These are phyloP conservation scores for Dysmachus trigonus DNA, from an alignment of 2,888 invertebrate species.

Conservation along the genomic window DNA sequence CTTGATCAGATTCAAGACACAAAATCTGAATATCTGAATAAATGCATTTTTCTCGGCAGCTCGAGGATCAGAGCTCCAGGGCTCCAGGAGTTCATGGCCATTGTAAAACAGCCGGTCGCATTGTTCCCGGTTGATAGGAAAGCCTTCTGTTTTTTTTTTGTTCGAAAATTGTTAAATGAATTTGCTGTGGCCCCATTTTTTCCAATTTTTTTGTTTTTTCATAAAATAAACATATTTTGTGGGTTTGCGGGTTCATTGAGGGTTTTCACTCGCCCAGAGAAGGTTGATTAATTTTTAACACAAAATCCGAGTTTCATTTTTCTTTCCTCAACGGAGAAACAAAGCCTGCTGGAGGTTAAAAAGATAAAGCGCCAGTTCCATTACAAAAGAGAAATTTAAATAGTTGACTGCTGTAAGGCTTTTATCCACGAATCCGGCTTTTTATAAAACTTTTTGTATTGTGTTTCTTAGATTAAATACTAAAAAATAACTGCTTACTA, in stretches of 20 bases:
- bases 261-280: neutral
- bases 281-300: neutral
- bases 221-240: neutral
- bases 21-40: neutral
- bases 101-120: neutral
- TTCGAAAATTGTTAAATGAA: neutral
- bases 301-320: neutral
- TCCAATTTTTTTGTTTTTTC: neutral
- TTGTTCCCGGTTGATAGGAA: neutral
- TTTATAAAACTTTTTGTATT: no score
- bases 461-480: no score
- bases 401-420: neutral
- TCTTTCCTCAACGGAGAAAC: neutral
- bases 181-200: neutral
- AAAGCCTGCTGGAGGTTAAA: neutral
- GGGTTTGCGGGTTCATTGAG: neutral
- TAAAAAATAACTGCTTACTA: no score
- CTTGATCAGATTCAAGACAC: constrained; percentile 4
- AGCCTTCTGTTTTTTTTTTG: neutral
- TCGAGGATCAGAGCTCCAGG: neutral
- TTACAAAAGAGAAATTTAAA: neutral
- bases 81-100: neutral
- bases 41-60: neutral
- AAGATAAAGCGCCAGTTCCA: neutral
- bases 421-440: no score